A percentile compares a stretch with the other conserved stretches of the same genome.
Evolutionary conservation across 2,113 vertebrate genomes (phyloP).

Genomic region (Albula goreensis): DNA sequence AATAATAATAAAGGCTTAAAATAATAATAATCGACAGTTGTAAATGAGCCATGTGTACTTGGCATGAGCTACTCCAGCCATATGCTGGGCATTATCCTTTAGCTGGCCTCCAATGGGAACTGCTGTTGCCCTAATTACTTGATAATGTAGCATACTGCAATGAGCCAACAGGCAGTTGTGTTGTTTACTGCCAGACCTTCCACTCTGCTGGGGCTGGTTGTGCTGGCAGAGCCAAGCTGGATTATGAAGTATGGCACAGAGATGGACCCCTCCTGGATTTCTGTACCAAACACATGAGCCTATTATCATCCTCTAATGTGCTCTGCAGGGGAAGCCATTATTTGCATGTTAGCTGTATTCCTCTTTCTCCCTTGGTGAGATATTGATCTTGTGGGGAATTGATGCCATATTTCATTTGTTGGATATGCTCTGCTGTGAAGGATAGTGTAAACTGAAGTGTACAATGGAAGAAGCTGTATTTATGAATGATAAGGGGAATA

Average conservation of each 20-base stretch:
- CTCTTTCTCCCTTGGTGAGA: not conserved
- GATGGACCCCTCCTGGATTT: slow-evolving; percentile 42
- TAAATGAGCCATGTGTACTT: not conserved
- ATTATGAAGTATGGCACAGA: slow-evolving; percentile 7
- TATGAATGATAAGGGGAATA: not conserved
- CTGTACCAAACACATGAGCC: slow-evolving; percentile 32
- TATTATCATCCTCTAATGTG: slow-evolving; percentile 38
- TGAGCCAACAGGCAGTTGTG: slow-evolving; percentile 25
- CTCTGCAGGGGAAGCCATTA: slow-evolving; percentile 39
- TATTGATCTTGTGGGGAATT: not conserved
- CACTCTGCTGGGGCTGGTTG: slow-evolving; percentile 18
- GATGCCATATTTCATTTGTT: not conserved
- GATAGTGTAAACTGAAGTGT: not conserved
- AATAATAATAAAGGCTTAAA: not conserved
- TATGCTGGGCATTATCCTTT: slow-evolving; percentile 10
- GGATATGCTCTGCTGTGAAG: not conserved
- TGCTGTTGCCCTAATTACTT: slow-evolving; percentile 43
- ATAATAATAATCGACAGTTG: not conserved
- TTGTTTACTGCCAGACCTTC: slow-evolving; percentile 19
- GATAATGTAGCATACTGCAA: slow-evolving; percentile 37
- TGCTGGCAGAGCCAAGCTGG: slow-evolving; percentile 4
- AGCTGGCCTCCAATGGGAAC: slow-evolving; percentile 20
- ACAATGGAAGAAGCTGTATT: not conserved
- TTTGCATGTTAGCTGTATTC: slow-evolving; percentile 45
- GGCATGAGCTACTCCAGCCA: not conserved